Base-by-base conservation (phyloP, 2,113 vertebrate species). In the Cygnus atratus region DNA sequence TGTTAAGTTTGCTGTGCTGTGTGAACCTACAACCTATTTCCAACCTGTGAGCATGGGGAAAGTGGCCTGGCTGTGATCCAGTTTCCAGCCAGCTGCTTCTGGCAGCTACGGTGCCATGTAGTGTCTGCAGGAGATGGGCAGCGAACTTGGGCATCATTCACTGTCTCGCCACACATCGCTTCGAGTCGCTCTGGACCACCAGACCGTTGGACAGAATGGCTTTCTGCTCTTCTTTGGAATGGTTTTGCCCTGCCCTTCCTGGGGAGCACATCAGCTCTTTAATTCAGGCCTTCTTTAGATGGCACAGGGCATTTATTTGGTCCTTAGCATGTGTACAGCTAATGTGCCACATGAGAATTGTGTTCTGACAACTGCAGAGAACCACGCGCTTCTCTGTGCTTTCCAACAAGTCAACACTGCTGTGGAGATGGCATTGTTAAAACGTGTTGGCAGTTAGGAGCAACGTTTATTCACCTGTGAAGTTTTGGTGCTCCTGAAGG, bases 371-470 rank as follows among this genome's bases (percentile, higher is more conserved):
- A 13, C 24, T 22, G 59, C 17, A 20, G 58, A 22, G 43, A 25
- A 11, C 6, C 15, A 4, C 4, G 1, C 3, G 11, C 46, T 59
- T 31, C 25, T 25, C 28, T 25, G 13, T 44, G 54, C 58, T 67
- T 54, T 25, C 59, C 61, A n/a, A 0, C 22, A 15, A 15, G 10
- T 41, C 43, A 35, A 1, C 33, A 54, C 18, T 66, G 41, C 46
- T 67, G 41, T 8, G 43, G 29, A 20, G 10, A 1, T 72, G 35
- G 29, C 26, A 1, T 9, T 0, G 0, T 13, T 58, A 26, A 17
- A 46, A 17, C 33, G 39, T 12, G 2, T 11, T 70, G 61, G 16
- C 61, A 33, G 41, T 24, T 35, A 19, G n/a, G 10, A 33, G 41
- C n/a, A 46, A 24, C 4, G 12, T 26, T 2, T 31, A 4, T 52